Conservation (phyloP, 2,797 vertebrate species). For the Parotocinclus haroldoi region DNA sequence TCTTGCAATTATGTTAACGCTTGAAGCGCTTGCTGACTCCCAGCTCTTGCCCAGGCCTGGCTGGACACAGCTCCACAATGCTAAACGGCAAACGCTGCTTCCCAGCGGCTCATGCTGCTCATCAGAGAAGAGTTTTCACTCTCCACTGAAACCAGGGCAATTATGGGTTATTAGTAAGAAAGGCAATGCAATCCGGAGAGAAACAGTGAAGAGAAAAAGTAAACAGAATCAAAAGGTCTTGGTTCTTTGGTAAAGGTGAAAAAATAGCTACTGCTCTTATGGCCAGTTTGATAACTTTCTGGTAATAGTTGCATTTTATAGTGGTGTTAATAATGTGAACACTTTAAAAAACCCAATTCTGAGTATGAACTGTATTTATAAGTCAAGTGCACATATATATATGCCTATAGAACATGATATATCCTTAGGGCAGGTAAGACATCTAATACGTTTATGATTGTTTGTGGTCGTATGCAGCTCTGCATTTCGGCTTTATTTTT, state of each 20-base stretch:
- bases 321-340: constrained; percentile 28
- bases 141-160: constrained; percentile 30
- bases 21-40: constrained; percentile 92
- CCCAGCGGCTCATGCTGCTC: constrained; percentile 19
- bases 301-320: too few relatives aligned
- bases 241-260: background rate
- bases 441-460: background rate
- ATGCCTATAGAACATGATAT: background rate
- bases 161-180: constrained; percentile 48
- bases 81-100: constrained; percentile 59
- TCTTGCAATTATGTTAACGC: constrained; percentile 99
- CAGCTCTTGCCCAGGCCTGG: constrained; percentile 85
- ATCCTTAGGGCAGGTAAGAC: background rate
- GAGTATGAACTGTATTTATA: constrained; percentile 14
- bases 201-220: constrained; percentile 35
- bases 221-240: background rate
- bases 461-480: background rate
- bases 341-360: constrained; percentile 5
- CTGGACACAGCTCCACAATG: constrained; percentile 76
- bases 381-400: background rate
- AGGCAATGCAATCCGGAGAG: constrained; percentile 10
- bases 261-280: background rate
- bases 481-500: background rate
- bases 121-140: constrained; percentile 33
- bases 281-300: constrained; percentile 49